These are phyloP conservation scores for Sander vitreus DNA, from an alignment of 2,113 vertebrate species.

Conservation along the genomic window DNA sequence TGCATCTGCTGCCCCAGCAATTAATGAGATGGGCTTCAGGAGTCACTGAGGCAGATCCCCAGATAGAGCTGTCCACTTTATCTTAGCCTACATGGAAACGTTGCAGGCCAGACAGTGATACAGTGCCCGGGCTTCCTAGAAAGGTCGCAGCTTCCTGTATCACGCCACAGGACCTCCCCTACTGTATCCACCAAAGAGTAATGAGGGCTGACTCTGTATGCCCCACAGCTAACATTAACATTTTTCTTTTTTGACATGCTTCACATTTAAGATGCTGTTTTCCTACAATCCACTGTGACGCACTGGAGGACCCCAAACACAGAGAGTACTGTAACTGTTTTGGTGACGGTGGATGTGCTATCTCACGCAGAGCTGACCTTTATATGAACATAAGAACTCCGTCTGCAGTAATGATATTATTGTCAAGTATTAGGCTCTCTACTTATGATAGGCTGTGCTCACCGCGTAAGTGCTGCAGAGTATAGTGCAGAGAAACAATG, in stretches of 20 bases:
- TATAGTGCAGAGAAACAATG: background rate
- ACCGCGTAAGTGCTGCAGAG: background rate
- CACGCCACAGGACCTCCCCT: constrained; percentile 74
- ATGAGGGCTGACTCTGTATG: constrained; percentile 71
- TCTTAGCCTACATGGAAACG: constrained; percentile 75
- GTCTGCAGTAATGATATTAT: background rate
- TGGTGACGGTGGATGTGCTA: background rate
- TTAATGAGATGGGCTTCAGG: constrained; percentile 82
- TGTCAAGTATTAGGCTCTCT: background rate
- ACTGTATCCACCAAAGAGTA: constrained; percentile 68
- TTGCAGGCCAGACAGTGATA: constrained; percentile 82
- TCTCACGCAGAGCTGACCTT: background rate
- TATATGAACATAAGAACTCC: background rate
- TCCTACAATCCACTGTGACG: constrained; percentile 6
- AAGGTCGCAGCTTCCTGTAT: constrained; percentile 82
- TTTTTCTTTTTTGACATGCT: constrained; percentile 71
- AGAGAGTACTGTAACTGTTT: background rate
- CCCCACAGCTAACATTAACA: constrained; percentile 68
- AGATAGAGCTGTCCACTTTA: constrained; percentile 84
- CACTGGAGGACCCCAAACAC: constrained; percentile 6
- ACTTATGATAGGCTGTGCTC: background rate
- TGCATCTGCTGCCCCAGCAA: constrained; percentile 77
- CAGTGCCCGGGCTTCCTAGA: constrained; percentile 73
- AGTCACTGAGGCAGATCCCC: constrained; percentile 80
- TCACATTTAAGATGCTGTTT: constrained; percentile 31